A percentile compares a stretch with the other conserved stretches of the same genome.
Evolutionary conservation across 2,797 vertebrate genomes (phyloP).

Genomic region (Sebastes cheni): DNA sequence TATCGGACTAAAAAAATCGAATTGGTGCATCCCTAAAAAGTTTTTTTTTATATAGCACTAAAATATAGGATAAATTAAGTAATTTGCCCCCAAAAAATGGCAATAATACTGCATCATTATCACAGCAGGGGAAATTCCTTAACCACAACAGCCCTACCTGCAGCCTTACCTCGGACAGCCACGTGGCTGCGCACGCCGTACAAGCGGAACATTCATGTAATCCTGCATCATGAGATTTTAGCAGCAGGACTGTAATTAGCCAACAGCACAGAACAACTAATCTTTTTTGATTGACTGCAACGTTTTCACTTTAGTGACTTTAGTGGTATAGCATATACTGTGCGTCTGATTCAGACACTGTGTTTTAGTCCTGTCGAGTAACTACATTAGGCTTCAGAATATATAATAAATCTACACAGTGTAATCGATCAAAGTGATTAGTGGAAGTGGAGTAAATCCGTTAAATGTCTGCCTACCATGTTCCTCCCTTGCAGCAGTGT

Average conservation of each 20-base stretch:
- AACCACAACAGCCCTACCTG: too few species aligned
- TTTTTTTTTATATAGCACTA: too few species aligned
- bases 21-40: too few species aligned
- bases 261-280: not conserved
- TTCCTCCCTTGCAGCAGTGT: conserved; percentile 56
- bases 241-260: not conserved
- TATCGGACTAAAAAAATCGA: too few species aligned
- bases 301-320: not conserved
- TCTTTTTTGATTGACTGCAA: not conserved
- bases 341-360: not conserved
- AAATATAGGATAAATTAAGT: too few species aligned
- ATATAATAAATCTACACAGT: not conserved
- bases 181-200: conserved; percentile 21
- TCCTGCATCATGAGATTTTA: conserved; percentile 38
- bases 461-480: conserved; percentile 68
- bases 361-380: too few species aligned
- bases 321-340: not conserved
- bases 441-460: not conserved
- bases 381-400: not conserved
- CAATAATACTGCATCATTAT: too few species aligned
- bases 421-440: not conserved
- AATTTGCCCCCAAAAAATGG: too few species aligned
- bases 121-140: too few species aligned
- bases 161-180: not conserved
- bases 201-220: conserved; percentile 46